These are phyloP conservation scores for Crocodylus rhombifer DNA, from an alignment of 2,797 vertebrate species.

Conservation along the genomic window DNA sequence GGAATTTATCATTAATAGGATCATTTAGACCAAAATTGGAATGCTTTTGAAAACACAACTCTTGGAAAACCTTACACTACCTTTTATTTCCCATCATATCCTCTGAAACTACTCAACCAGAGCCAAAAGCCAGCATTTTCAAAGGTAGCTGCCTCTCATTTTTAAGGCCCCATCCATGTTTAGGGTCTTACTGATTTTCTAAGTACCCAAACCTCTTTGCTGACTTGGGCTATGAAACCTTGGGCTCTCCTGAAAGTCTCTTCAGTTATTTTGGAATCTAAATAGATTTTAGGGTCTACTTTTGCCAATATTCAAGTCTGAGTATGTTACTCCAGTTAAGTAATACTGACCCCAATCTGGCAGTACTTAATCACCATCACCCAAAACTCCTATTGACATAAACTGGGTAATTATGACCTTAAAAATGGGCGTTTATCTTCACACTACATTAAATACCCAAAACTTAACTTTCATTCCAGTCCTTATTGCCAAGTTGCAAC, in stretches of 20 bases:
- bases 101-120: slow-evolving; percentile 16
- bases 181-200: not conserved
- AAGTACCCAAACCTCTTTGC: not conserved
- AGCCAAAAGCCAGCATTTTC: slow-evolving; percentile 30
- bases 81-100: not conserved
- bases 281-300: not conserved
- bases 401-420: not conserved
- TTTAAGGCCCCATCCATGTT: not conserved
- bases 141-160: not conserved
- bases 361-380: slow-evolving; percentile 27
- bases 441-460: not conserved
- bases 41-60: too few species aligned
- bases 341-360: not conserved
- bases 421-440: not conserved
- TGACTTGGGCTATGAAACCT: not conserved
- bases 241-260: not conserved
- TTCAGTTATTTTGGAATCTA: not conserved
- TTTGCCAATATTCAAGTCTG: slow-evolving; percentile 29
- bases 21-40: too few species aligned
- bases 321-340: not conserved
- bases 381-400: slow-evolving; percentile 3
- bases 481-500: not conserved
- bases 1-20: too few species aligned
- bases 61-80: too few species aligned
- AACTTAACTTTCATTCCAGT: slow-evolving; percentile 32